phyloP scores from a whole-genome alignment of 2,797 vertebrate species.

The Poecilia gillii region DNA sequence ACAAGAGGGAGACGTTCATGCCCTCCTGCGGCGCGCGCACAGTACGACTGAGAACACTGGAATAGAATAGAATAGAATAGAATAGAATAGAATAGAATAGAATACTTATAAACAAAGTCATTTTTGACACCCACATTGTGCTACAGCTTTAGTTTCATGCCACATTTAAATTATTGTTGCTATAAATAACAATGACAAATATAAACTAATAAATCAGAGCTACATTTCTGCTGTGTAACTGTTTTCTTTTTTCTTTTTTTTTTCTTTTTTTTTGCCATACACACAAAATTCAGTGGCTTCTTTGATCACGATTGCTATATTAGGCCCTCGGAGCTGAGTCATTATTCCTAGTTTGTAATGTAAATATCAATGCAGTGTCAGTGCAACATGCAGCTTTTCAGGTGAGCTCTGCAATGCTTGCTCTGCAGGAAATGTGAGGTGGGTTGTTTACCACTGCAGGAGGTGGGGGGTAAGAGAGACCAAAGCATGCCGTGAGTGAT shows the following conservation, averaged over 20 bases:
- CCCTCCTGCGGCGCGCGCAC: conserved; percentile 67
- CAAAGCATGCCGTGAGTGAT: conserved; percentile 9
- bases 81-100: conserved; percentile 11
- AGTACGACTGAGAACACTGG: conserved; percentile 10
- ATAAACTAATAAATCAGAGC: not conserved
- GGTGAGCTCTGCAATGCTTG: conserved; percentile 4
- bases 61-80: conserved; percentile 22
- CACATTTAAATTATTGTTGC: not conserved
- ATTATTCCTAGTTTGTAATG: conserved; percentile 31
- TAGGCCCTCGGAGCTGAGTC: conserved; percentile 12
- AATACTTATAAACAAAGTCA: not conserved
- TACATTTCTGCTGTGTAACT: not conserved
- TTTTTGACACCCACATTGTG: too few species aligned
- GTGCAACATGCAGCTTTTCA: conserved; percentile 7
- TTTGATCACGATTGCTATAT: conserved; percentile 22
- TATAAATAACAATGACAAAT: conserved; percentile 13
- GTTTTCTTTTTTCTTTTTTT: not conserved
- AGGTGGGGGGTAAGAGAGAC: not conserved
- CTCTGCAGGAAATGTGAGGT: conserved; percentile 9
- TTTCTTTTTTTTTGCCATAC: not conserved
- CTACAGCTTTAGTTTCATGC: not conserved
- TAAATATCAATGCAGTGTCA: conserved; percentile 19
- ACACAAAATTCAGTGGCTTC: not conserved
- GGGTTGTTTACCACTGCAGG: not conserved
- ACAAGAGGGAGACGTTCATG: conserved; percentile 32